A percentile compares a stretch with the other conserved stretches of the same genome.
These are phyloP conservation scores for Poecilia latipinna DNA, from an alignment of 2,113 vertebrate genomes.

Conservation along the genomic window DNA sequence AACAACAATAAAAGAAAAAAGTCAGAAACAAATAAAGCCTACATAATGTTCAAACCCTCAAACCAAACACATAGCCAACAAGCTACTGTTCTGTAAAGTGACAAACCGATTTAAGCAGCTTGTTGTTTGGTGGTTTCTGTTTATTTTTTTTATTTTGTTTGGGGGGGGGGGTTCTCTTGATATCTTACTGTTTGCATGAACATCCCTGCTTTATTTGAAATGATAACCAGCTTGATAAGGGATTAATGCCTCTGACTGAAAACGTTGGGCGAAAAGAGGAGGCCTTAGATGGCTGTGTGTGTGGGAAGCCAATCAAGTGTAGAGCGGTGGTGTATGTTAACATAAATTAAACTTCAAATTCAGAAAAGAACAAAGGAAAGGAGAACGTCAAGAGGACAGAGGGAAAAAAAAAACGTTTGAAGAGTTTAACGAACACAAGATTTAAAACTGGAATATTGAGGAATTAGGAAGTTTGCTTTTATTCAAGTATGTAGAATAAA, in stretches of 20 bases:
- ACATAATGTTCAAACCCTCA: neutral
- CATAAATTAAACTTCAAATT: constrained; percentile 78
- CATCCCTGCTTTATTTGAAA: constrained; percentile 70
- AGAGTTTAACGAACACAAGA: neutral
- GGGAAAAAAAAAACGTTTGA: neutral
- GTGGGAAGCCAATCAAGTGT: constrained; percentile 28
- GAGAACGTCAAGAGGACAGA: constrained; percentile 1
- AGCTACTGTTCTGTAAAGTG: neutral
- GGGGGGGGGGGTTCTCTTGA: constrained; percentile 8
- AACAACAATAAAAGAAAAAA: too few relatives aligned
- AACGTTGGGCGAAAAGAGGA: constrained; percentile 63
- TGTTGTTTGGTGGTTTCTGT: constrained; percentile 21
- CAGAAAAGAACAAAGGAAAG: constrained; percentile 8
- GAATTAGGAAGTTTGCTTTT: neutral
- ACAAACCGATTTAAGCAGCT: neutral
- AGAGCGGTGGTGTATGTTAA: constrained; percentile 72
- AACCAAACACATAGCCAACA: neutral
- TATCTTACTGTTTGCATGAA: constrained; percentile 73
- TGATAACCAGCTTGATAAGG: constrained; percentile 77
- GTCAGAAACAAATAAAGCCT: too few relatives aligned
- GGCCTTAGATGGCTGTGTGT: constrained; percentile 21
- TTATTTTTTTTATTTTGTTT: constrained; percentile 8
- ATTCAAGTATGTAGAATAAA: neutral
- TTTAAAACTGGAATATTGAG: neutral
- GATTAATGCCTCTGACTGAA: constrained; percentile 84